Evolutionary conservation across 1,140 invertebrate species (phyloP).

Genomic region (Hydropsyche tenuis): DNA sequence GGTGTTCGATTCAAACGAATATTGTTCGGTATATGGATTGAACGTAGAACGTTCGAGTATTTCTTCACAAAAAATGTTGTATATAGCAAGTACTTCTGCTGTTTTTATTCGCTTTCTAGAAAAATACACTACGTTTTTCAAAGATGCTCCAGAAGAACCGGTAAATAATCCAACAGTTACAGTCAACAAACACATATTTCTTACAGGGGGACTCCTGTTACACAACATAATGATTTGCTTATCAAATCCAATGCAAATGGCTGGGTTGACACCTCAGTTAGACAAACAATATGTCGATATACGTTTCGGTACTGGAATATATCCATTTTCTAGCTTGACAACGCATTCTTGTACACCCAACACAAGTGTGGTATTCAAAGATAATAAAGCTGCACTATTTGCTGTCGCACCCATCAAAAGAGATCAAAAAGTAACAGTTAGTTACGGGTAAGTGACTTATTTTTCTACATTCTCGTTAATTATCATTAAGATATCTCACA

Average conservation of each 20-base stretch:
- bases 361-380: conserved; percentile 29
- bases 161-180: background rate
- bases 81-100: conserved; percentile 57
- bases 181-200: conserved; percentile 25
- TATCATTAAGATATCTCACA: no score
- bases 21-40: conserved; percentile 72
- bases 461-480: no score
- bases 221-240: conserved; percentile 80
- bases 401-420: conserved; percentile 70
- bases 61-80: conserved; percentile 77
- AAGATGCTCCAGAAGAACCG: conserved; percentile 55
- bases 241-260: conserved; percentile 79
- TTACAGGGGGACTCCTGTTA: conserved; percentile 67
- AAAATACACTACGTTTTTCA: conserved; percentile 64
- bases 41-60: conserved; percentile 73
- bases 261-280: conserved; percentile 61
- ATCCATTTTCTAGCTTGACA: conserved; percentile 81
- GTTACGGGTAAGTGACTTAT: conserved; percentile 68
- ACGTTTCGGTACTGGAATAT: conserved; percentile 68
- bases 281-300: conserved; percentile 52
- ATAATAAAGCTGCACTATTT: conserved; percentile 65
- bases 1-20: conserved; percentile 65
- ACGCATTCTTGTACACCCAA: conserved; percentile 93
- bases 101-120: conserved; percentile 74
- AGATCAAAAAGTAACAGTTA: conserved; percentile 72